Percentiles rank a stretch among this genome's conserved stretches.
Conservation (phyloP, 2,797 vertebrate species). For the Lepus townsendii region DNA sequence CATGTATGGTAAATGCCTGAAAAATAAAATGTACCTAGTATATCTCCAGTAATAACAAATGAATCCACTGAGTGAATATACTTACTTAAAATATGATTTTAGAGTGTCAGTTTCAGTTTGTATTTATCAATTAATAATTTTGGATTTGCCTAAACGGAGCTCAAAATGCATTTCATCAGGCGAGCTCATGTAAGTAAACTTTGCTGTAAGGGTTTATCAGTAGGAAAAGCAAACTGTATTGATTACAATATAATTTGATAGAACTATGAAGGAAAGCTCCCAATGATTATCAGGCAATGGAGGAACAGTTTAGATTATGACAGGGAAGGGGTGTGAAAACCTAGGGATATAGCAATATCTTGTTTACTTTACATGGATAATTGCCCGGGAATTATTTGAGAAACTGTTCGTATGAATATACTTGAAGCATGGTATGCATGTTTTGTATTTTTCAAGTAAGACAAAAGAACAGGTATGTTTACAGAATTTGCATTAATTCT, state of each 20-base stretch:
- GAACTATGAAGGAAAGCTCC: conserved; percentile 14
- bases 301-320: neutral
- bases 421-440: neutral
- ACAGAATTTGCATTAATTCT: neutral
- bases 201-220: neutral
- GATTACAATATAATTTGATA: conserved; percentile 9
- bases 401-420: neutral
- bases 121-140: neutral
- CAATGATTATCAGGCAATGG: neutral
- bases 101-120: conserved; percentile 9
- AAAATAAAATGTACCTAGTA: neutral
- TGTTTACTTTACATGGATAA: neutral
- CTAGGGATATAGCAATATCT: neutral
- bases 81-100: conserved; percentile 45
- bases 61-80: neutral
- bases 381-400: neutral
- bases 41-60: neutral
- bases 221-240: neutral
- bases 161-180: neutral
- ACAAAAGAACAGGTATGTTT: neutral
- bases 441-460: neutral
- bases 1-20: conserved; percentile 23
- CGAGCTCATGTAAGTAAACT: conserved; percentile 7
- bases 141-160: neutral
- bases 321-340: neutral